Evolutionary conservation across 2,113 vertebrate species (phyloP).

Genomic region (Dicrurus megarhynchus): DNA sequence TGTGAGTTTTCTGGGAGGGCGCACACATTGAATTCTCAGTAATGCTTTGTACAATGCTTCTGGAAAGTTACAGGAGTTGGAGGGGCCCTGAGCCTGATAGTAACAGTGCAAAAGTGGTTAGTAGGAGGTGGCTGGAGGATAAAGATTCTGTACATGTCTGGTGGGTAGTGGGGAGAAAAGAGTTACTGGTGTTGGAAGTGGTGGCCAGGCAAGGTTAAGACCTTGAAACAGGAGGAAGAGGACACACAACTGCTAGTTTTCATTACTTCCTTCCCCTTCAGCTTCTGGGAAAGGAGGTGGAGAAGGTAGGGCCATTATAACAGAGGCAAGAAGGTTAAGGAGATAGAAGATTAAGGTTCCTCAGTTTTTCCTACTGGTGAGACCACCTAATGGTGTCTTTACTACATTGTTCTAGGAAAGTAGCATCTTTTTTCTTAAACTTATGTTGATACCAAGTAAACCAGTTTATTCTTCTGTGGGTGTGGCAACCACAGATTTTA

Average conservation of each 20-base stretch:
- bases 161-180: background rate
- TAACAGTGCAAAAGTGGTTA: too few species aligned
- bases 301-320: background rate
- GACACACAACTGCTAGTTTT: background rate
- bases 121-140: background rate
- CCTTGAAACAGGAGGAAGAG: background rate
- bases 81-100: background rate
- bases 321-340: background rate
- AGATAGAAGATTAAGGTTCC: background rate
- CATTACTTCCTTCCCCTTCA: background rate
- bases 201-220: background rate
- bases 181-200: background rate
- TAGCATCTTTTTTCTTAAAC: background rate
- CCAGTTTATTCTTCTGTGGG: background rate
- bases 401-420: background rate
- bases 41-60: background rate
- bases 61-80: background rate
- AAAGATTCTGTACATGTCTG: rapidly evolving
- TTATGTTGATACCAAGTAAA: background rate
- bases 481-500: background rate
- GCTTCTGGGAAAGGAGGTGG: background rate
- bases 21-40: background rate
- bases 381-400: background rate
- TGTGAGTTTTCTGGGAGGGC: background rate
- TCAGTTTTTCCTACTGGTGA: background rate